Base-by-base conservation (phyloP, 1,140 invertebrate genomes). In the Neodiprion pinetum region DNA sequence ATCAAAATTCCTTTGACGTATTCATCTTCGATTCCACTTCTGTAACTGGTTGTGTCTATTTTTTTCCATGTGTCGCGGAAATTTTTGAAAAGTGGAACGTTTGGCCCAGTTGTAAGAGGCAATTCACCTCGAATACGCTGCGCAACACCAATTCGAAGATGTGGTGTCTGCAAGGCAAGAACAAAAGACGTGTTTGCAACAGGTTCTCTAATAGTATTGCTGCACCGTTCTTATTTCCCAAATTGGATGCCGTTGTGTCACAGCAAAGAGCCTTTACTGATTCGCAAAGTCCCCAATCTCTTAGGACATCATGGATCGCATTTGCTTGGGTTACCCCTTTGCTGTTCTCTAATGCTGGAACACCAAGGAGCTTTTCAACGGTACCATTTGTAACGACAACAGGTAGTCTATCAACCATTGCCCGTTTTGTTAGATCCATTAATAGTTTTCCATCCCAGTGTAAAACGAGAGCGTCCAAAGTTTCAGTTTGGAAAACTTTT, bases 221-320 rank as follows among this genome's bases (percentile, higher is more conserved):
- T 70, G 75, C 80, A 69, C 82, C 80, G 53, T 77, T 80, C 72
- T 74, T 74, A 65, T 70, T 49, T 10, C 83, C 82, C 23, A 78
- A 80, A 67, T 86, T 86, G 49, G 80, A 73, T 53, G 75, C 76
- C 70, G 82, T 84, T 12, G 81, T 85, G 74, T 85, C 80, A 74
- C 80, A 84, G 69, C 83, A 82, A 67, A 85, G 75, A 50, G 77
- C 81, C 78, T 80, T 77, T 74, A 83, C 49, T 47, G 71, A 70
- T 72, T 80, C 74, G 53, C 61, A 72, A 53, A 80, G 74, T 73
- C 77, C 77, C 79, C 74, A 80, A 47, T 78, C 74, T n/a, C 28
- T 40, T n/a, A 76, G 68, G 50, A n/a, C 67, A 40, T 71, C 40
- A n/a, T 53, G 68, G 50, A 76, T 73, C 28, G 72, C 75, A 67